phyloP scores from a whole-genome alignment of 2,888 invertebrate species.

The Drosophila tanythrix region DNA sequence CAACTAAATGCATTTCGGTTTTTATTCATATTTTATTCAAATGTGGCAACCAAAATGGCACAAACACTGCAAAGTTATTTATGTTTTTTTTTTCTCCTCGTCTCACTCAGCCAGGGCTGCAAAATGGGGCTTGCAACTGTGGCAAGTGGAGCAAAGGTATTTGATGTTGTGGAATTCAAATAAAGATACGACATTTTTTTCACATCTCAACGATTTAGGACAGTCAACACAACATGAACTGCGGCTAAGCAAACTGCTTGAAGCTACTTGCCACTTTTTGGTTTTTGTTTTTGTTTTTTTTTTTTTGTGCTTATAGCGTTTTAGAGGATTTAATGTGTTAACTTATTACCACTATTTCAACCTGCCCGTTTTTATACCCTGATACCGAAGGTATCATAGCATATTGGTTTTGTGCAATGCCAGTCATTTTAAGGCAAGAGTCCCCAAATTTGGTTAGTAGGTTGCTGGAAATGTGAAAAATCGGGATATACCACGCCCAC shows the following conservation, averaged over 20 bases:
- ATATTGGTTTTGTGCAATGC: too few relatives aligned
- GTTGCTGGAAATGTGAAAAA: too few relatives aligned
- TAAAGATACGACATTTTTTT: slow-evolving; percentile 27
- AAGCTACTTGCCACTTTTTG: background rate
- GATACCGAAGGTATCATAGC: too few relatives aligned
- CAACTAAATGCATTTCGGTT: slow-evolving; percentile 79
- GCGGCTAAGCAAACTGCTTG: background rate
- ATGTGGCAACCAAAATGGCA: slow-evolving; percentile 79
- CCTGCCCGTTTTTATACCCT: too few relatives aligned
- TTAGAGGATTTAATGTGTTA: background rate
- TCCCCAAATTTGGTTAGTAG: too few relatives aligned
- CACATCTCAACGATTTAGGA: background rate
- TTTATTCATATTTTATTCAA: slow-evolving; percentile 80
- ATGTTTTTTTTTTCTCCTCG: slow-evolving; percentile 49
- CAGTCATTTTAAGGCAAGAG: too few relatives aligned
- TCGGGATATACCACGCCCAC: too few relatives aligned
- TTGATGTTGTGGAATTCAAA: slow-evolving; percentile 25
- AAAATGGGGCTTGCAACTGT: slow-evolving; percentile 16
- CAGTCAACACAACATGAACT: background rate
- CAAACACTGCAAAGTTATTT: slow-evolving; percentile 78
- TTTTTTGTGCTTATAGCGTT: background rate
- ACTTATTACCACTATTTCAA: background rate
- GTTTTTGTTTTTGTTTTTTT: background rate
- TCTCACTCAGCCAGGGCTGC: slow-evolving; percentile 47
- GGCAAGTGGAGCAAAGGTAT: slow-evolving; percentile 12